phyloP scores from a whole-genome alignment of 2,113 vertebrate species.

The Pseudolaguvia tuberculata region DNA sequence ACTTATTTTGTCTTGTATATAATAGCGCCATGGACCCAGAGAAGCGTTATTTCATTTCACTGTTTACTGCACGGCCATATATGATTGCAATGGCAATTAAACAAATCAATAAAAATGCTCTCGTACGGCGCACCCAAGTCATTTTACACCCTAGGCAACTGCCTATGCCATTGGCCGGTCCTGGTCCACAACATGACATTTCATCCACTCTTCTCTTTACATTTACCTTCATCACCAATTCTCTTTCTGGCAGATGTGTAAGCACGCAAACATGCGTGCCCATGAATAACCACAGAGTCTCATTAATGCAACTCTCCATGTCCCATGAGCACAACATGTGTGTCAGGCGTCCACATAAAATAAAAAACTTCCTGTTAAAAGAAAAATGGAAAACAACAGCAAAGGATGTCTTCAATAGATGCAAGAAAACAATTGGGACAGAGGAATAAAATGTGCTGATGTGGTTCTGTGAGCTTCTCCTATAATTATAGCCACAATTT shows the following conservation, averaged over 20 bases:
- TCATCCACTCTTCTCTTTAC: too few relatives aligned
- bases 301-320: slow-evolving; percentile 1
- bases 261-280: slow-evolving; percentile 28
- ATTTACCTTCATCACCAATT: neutral
- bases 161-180: too few relatives aligned
- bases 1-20: too few relatives aligned
- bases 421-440: slow-evolving; percentile 27
- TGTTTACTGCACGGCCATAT: too few relatives aligned
- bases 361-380: slow-evolving; percentile 18
- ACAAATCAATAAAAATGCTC: too few relatives aligned
- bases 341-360: slow-evolving; percentile 13
- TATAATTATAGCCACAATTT: slow-evolving; percentile 38
- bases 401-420: slow-evolving; percentile 36
- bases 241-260: slow-evolving; percentile 4
- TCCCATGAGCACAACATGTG: neutral
- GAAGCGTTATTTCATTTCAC: too few relatives aligned
- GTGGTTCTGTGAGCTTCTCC: slow-evolving; percentile 29
- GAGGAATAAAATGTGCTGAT: slow-evolving; percentile 28
- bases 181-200: too few relatives aligned
- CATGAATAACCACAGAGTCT: slow-evolving; percentile 17
- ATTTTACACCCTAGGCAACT: too few relatives aligned
- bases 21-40: too few relatives aligned
- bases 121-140: too few relatives aligned
- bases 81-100: too few relatives aligned
- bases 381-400: slow-evolving; percentile 23